Conservation (phyloP, 2,797 vertebrate species). For the Paedocypris micromegethes region DNA sequence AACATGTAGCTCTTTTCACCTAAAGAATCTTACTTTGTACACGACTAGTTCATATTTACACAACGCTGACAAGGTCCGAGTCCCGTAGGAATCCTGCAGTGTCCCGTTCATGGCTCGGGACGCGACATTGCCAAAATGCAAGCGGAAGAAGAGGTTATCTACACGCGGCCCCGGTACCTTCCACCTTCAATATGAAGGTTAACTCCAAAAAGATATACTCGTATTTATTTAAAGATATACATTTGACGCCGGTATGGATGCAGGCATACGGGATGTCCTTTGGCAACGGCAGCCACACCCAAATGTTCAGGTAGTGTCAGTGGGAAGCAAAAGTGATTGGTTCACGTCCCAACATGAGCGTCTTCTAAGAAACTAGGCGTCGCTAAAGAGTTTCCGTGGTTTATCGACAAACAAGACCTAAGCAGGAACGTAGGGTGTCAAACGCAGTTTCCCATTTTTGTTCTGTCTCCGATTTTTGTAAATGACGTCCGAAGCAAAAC, state of each 20-base stretch:
- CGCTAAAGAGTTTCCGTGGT: background rate
- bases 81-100: conserved; percentile 38
- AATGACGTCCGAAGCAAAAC: conserved; percentile 15
- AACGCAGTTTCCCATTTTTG: background rate
- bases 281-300: conserved; percentile 68
- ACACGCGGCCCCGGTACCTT: conserved; percentile 77
- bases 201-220: conserved; percentile 73
- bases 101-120: conserved; percentile 48
- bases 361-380: too few relatives aligned
- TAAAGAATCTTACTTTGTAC: conserved; percentile 47
- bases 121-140: conserved; percentile 73
- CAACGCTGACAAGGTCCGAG: conserved; percentile 44
- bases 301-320: conserved; percentile 71
- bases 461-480: conserved; percentile 15
- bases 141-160: conserved; percentile 67
- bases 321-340: conserved; percentile 53
- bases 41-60: conserved; percentile 49
- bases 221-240: conserved; percentile 87
- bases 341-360: too few relatives aligned
- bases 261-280: conserved; percentile 76
- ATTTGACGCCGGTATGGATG: conserved; percentile 76
- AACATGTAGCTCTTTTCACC: conserved; percentile 56
- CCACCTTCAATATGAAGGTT: conserved; percentile 99
- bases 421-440: too few relatives aligned
- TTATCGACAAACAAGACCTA: background rate